These are phyloP conservation scores for Nephrocerus scutellatus DNA, from an alignment of 2,888 invertebrate genomes.

Conservation along the genomic window DNA sequence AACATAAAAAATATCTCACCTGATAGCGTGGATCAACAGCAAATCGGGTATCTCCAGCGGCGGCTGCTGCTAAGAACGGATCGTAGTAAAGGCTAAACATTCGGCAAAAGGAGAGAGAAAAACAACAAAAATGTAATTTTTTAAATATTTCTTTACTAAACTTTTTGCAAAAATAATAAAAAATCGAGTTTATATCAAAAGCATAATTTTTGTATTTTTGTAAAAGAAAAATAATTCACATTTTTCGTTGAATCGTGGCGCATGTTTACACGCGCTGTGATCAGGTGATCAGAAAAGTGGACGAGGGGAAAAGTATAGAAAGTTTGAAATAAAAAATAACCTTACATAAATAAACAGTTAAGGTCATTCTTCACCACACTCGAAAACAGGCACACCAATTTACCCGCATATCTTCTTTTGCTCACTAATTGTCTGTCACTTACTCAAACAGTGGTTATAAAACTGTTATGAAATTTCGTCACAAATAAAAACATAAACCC, in stretches of 20 bases:
- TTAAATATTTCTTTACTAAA: slow-evolving; percentile 3
- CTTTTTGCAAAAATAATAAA: no score
- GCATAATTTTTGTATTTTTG: slow-evolving; percentile 2
- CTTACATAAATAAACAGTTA: slow-evolving; percentile 7
- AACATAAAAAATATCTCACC: slow-evolving; percentile 53
- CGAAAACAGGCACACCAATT: no score
- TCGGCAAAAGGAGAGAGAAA: slow-evolving; percentile 25
- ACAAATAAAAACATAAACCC: no score
- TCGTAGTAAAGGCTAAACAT: slow-evolving; percentile 96
- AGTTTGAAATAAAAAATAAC: slow-evolving; percentile 12
- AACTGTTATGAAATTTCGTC: no score
- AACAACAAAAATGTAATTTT: no score
- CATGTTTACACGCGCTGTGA: background rate
- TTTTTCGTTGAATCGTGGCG: background rate
- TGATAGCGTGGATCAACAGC: slow-evolving; percentile 80
- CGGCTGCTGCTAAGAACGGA: slow-evolving; percentile 87
- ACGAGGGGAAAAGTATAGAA: slow-evolving; percentile 11
- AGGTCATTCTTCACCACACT: no score
- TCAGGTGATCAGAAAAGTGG: background rate
- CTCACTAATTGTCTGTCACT: no score
- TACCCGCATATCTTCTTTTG: no score
- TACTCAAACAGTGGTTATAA: no score
- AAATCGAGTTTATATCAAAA: no score
- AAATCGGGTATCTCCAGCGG: no score
- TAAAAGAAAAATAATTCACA: background rate